Base-by-base conservation (phyloP, 2,888 invertebrate species). In the Bimastos eiseni region DNA sequence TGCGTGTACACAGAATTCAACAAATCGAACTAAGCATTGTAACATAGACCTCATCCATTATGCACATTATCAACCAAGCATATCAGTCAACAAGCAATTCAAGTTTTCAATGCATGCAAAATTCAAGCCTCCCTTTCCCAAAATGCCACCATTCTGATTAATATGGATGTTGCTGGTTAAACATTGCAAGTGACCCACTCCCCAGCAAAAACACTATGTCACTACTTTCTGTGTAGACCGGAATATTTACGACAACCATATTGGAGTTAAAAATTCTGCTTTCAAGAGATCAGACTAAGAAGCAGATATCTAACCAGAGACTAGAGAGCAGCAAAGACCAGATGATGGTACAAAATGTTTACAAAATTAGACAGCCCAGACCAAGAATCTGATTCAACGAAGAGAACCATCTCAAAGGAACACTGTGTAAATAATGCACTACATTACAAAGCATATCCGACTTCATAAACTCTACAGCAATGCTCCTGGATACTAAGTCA, bases 11-110 rank as follows among this genome's bases (percentile, higher is more conserved):
- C n/a, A 70, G 70, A n/a, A n/a, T n/a, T n/a, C n/a, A 70, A n/a
- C 70, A 70, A 70, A 70, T 70, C n/a, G 11, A 70, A 70, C 70
- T 17, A 8, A n/a, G 70, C n/a, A 70, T n/a, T 11, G 3, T 0
- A 70, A n/a, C 70, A 70, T n/a, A n/a, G 70, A n/a, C n/a, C n/a
- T 70, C 70, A 70, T 70, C 70, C n/a, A 70, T 70, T 70, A 70
- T 70, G 70, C 70, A 70, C 70, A 70, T n/a, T 70, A 70, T 70
- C 70, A n/a, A 70, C 70, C 70, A 70, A 3, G 30, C 70, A 70
- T 11, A n/a, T 70, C 70, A 3, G n/a, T 70, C 30, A 70, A 70
- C 70, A 70, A 70, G 70, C 70, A 70, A 70, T 70, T 70, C 70
- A 70, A 70, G 70, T 70, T 70, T 70, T 70, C 70, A 70, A 70